Base-by-base conservation (phyloP, 1,140 invertebrate species). In the Brachionus angularis region DNA sequence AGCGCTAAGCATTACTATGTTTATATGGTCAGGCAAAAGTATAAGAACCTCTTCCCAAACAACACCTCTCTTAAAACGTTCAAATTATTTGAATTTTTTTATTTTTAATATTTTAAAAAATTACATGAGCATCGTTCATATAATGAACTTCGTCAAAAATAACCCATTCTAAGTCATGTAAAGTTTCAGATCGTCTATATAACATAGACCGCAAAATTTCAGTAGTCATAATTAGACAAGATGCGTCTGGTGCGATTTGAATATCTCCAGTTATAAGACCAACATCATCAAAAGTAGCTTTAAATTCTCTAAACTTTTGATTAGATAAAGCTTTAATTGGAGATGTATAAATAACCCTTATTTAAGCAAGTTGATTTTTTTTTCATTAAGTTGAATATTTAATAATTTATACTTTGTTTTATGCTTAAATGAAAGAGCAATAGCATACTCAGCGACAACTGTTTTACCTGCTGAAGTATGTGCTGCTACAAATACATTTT, bases 91-190 rank as follows among this genome's bases (percentile, higher is more conserved):
- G 67, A 72, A 53, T 42, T 71, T 5, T 44, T 12, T 1, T 5
- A 49, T 49, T 44, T 5, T 23, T 18, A 3, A 44, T 44, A 39
- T 16, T 25, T 14, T 44, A 12, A 3, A 1, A 10, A 27, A 47
- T 34, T 79, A 90, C 89, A 83, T 98, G 93, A 55, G 88, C 86
- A 84, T 99, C 91, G 80, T 98, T 99, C 50, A 99, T 93, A 77
- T 98, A 99, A 81, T 99, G 96, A 25, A 98, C 94, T 84, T 99
- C 96, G 81, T 99, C 96, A 80, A 99, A 98, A 75, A 99, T 94
- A 2, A 98, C 96, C 86, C 93, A 98, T 79, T 99, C 95, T 49
- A 99, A 83, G 83, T 98, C 95, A 64, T 92, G 85, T 2, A 96
- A 89, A 61, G 94, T 88, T 77, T 97, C 93, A 67, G 91, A 93